Evolutionary conservation across 1,140 invertebrate genomes (phyloP), one percentile per base, ranked within the genome.

Genomic region (Coptotermes formosanus): DNA sequence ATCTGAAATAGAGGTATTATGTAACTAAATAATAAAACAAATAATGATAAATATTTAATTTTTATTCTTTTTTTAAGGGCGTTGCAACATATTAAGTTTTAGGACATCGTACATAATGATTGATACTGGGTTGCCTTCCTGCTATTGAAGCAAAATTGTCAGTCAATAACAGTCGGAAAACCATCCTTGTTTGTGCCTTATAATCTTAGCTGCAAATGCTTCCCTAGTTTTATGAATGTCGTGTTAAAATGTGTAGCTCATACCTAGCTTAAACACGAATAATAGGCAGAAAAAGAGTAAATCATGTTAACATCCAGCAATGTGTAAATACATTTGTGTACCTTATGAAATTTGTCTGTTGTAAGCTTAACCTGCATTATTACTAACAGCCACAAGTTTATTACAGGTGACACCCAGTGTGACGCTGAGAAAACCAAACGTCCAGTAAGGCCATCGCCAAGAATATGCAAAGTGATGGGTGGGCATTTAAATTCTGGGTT

Each of bases 131-230:
- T 86, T 86, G 85, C 85, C 82, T 86, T 75, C 81, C 85, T 86
- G 85, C 55, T 82, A 48, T 38, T 75, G 81, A 86, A 30, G 85
- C 30, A 86, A 52, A 55, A 38, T 84, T 52, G 82, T 82, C 87
- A 87, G 87, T 87, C 85, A 87, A 82, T 48, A 86, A 84, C 84
- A 81, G 87, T 87, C 87, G 64, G 85, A 86, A 86, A 86, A 87
- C 87, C 87, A 87, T 87, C 87, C 87, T 87, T 87, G 69, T 87
- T 87, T 87, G 87, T 87, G 87, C 87, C 87, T 87, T 87, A 87
- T 87, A 86, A 86, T 85, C 87, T 85, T 87, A 87, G 87, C 85
- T 83, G 87, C 87, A 85, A 85, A 83, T 86, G 86, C 86, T 86
- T 86, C 86, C 86, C 86, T 87, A 87, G 87, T 86, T 87, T 86